Base-by-base conservation (phyloP, 2,113 vertebrate genomes). In the Nannobrachium achirus region DNA sequence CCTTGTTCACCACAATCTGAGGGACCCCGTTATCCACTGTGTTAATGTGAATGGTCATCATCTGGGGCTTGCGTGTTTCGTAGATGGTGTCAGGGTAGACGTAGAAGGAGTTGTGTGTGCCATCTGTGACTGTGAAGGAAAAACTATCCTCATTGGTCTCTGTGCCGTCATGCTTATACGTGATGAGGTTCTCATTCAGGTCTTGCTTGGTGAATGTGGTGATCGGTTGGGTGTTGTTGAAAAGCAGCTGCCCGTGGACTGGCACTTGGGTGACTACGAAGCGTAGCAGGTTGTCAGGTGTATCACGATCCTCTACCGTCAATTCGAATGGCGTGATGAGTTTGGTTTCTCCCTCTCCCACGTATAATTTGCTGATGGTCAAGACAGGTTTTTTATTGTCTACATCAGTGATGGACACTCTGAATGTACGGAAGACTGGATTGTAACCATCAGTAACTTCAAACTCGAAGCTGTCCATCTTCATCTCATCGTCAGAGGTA, bases 381-480 rank as follows among this genome's bases (percentile, higher is more conserved):
- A 99, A 76, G 1, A 99, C 93, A 0, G 97, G 97, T 78, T 98
- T 98, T 73, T 99, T 99, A 77, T 99, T 99, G 87, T 99, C 97
- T 40, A 99, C 96, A 11, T 97, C 96, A 14, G 93, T 95, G 63
- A 99, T 98, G 50, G 95, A 98, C 82, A 99, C 95, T 51, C 96
- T 93, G 80, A 99, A 99, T 3, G 96, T 99, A 52, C 97, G 94
- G 82, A 97, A 99, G 56, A 99, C 95, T 0, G 96, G 96, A 66
- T 99, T 99, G 78, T 85, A 96, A 2, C 97, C 97, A n/a, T 99
- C 97, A 0, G 96, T 99, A 67, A 98, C 96, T 66, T 98, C 94
- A 76, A 99, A 99, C 82, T 99, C 97, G 88, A 99, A 98, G 72
- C 97, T 97, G 88, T 99, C 97, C 96, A 96, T 97, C 89, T 98